Conservation (phyloP, 2,888 invertebrate genomes). For the Tinea trinotella region DNA sequence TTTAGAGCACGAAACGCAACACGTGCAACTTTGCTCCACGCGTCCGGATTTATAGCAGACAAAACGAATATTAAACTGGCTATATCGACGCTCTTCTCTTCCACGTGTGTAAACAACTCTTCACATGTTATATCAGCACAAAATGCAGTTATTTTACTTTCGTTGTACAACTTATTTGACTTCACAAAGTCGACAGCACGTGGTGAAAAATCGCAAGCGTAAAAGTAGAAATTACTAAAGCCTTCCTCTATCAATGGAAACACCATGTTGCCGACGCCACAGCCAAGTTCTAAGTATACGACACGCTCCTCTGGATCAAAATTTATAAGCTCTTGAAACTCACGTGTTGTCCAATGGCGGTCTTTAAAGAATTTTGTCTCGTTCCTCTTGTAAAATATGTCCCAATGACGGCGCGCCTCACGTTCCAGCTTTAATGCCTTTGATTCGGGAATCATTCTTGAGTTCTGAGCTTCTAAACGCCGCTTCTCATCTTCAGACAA, state of each 20-base stretch:
- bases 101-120: slow-evolving; percentile 72
- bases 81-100: slow-evolving; percentile 76
- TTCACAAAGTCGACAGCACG: slow-evolving; percentile 91
- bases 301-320: slow-evolving; percentile 69
- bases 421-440: slow-evolving; percentile 84
- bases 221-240: slow-evolving; percentile 74
- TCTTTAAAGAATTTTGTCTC: slow-evolving; percentile 95
- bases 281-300: slow-evolving; percentile 87
- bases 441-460: slow-evolving; percentile 70
- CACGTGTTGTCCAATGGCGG: slow-evolving; percentile 96
- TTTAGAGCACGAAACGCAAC: slow-evolving; percentile 78
- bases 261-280: slow-evolving; percentile 97
- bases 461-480: slow-evolving; percentile 78
- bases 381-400: slow-evolving; percentile 96
- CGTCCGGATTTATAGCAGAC: slow-evolving; percentile 92
- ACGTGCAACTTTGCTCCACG: slow-evolving; percentile 75
- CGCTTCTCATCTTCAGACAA: slow-evolving; percentile 74
- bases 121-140: slow-evolving; percentile 87
- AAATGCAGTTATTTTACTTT: slow-evolving; percentile 80
- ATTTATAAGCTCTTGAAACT: slow-evolving; percentile 86
- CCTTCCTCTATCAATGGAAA: slow-evolving; percentile 91
- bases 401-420: slow-evolving; percentile 93
- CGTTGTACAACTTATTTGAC: slow-evolving; percentile 76
- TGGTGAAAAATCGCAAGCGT: slow-evolving; percentile 94
- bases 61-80: slow-evolving; percentile 94